phyloP scores from a whole-genome alignment of 2,113 vertebrate species.

The Arvicanthis niloticus region DNA sequence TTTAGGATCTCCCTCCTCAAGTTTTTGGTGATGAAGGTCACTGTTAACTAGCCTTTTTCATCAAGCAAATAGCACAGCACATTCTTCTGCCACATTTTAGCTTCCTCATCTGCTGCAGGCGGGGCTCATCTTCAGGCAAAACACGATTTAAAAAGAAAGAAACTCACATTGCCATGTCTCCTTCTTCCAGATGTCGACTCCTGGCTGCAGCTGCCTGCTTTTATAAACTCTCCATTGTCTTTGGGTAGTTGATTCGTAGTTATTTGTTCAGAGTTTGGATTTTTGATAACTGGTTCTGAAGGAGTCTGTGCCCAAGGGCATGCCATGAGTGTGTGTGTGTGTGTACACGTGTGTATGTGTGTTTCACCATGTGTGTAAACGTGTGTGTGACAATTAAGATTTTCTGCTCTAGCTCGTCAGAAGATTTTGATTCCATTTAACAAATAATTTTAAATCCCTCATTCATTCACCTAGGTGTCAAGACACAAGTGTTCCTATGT shows the following conservation, averaged over 20 bases:
- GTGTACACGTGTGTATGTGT: no score
- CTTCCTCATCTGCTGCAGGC: not conserved
- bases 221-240: not conserved
- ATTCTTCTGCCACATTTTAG: slow-evolving; percentile 19
- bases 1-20: not conserved
- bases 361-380: no score
- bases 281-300: slow-evolving; percentile 18
- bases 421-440: not conserved
- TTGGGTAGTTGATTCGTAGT: not conserved
- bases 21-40: not conserved
- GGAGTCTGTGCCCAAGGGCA: not conserved
- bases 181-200: not conserved
- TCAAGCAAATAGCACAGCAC: not conserved
- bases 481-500: not conserved
- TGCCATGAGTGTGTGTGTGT: no score
- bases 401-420: not conserved
- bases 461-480: not conserved
- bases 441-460: not conserved
- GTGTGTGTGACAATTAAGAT: not conserved
- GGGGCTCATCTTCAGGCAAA: not conserved
- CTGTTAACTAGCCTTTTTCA: not conserved
- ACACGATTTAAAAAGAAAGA: slow-evolving; percentile 25
- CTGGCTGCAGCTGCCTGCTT: not conserved
- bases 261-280: not conserved
- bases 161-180: not conserved